Base-by-base conservation (phyloP, 2,113 vertebrate species). In the Leptobrachium ailaonicum region DNA sequence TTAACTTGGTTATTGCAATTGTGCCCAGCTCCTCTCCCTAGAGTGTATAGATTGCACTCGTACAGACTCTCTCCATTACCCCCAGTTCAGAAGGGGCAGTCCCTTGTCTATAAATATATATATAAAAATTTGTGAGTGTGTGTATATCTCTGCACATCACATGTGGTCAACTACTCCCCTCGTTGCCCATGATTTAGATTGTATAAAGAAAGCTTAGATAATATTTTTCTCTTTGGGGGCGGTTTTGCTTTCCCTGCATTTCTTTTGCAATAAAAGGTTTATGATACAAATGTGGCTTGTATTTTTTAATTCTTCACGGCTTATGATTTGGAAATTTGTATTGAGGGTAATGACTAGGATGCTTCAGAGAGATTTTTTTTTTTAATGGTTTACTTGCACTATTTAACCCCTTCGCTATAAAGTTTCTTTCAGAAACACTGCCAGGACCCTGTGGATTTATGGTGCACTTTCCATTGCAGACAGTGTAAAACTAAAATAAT, bases 121-220 rank as follows among this genome's bases (percentile, higher is more conserved):
- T 72, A 64, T 71, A 72, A 71, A 40, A 40, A 66, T 66, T 40
- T 66, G 71, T 78, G 71, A 62, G 41, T 80, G 44, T 73, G 73
- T 80, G 69, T 73, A 69, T 42, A 50, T 50, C 8, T 50, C 4
- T 8, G 8, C 47, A 50, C 47, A 50, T 32, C 47, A 50, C 47
- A 50, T 8, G 47, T 8, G 47, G 79, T 71, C n/a, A 20, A 71
- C 71, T 58, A 53, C 53, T 58, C 64, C 64, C 42, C 60, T 32
- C 70, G 50, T 47, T 12, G 43, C 71, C 64, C 13, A 63, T 53
- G 66, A 69, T 11, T 41, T 75, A 75, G 64, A 62, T 75, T 81
- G 79, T 81, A 81, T 81, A 81, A 80, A 80, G 54, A 79, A 70
- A 80, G 78, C 71, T 53, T 75, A 71, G 72, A 75, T 81, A 75